Evolutionary conservation across 92 coral and sea anemone genomes (phyloP), one percentile per base, ranked within the genome.

Genomic region (Heliopora coerulea): DNA sequence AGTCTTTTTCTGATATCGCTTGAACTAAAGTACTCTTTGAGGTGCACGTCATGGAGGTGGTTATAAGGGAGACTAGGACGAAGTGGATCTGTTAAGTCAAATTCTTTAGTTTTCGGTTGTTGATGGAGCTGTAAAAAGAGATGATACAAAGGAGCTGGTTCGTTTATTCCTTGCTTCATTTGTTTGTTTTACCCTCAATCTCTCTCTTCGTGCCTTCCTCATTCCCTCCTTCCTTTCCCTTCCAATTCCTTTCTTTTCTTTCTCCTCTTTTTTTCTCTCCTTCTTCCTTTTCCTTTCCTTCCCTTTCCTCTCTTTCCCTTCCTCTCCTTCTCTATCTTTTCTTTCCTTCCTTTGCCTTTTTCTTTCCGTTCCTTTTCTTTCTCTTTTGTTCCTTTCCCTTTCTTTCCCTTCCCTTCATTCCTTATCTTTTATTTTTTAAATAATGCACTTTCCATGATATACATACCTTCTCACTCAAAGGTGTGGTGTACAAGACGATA

Each of bases 21-120:
- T 65, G 85, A 90, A 57, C 85, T 88, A 49, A 95, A 90, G 68
- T 87, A 90, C 15, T 78, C 88, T 83, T 85, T 82, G 13, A 95
- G 85, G 64, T 95, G 99, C n/a, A 88, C 86, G 35, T 95, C 99
- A 58, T 95, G 91, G 0, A 95, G 85, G 34, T 82, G 86, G 42
- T 90, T 90, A 87, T 95, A 95, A 0, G 96, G 84, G 10, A 79
- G 77, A 18, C 86, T 74, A 12, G 75, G 77, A 21, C 70, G 80
- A 26, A 34, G 79, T 0, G 87, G 83, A 34, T 90, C 99, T 1
- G 88, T 86, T 56, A 95, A 74, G 61, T 95, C 99, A 49, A 95
- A 95, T 20, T 90, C 89, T 6, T 88, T 90, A 27, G 88, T 86
- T 46, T 73, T 44, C 10, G 96, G 89, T 62, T 72, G 81, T 57